Base-by-base conservation (phyloP, 2,888 invertebrate species). In the Phengaris arion region DNA sequence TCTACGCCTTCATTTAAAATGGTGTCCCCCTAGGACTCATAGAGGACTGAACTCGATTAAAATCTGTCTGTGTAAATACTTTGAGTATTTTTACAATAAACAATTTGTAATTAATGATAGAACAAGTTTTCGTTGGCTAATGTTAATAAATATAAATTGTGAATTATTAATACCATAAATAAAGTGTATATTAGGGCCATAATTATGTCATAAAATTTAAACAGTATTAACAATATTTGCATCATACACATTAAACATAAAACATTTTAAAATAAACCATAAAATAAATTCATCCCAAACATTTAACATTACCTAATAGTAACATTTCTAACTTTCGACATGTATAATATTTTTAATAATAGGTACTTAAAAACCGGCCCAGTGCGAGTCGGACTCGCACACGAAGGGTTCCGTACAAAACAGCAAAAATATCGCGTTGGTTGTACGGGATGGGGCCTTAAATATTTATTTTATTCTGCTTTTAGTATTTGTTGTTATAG, bases 261-360 rank as follows among this genome's bases (percentile, higher is more conserved):
- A 55, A 55, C 6, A 55, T 48, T 48, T 48, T 48, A 55, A 35
- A 64, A 64, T 35, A 45, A 45, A 64, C 10, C 64, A 64, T 52
- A 52, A 52, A 52, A 52, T 64, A 68, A 74, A 68, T 48, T 13
- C 68, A n/a, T 68, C 54, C 54, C 46, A 45, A 48, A 48, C 74
- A 74, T 48, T 48, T 35, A 35, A 8, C 48, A 7, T 7, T 48
- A 52, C 52, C 10, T 52, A 7, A 64, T 64, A 45, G 64, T 45
- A 35, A 48, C 12, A 35, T 12, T 64, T 59, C 9, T 15, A 64
- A 35, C 22, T n/a, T 45, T 74, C n/a, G 15, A 68, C n/a, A 68
- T 74, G 45, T 52, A 68, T 74, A 52, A 68, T 55, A 68, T 74
- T 69, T 74, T 74, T 22, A 72, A 35, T 54, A 54, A 68, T 74